phyloP scores from a whole-genome alignment of 2,888 invertebrate genomes.

The Hermaeophaga mercurialis region DNA sequence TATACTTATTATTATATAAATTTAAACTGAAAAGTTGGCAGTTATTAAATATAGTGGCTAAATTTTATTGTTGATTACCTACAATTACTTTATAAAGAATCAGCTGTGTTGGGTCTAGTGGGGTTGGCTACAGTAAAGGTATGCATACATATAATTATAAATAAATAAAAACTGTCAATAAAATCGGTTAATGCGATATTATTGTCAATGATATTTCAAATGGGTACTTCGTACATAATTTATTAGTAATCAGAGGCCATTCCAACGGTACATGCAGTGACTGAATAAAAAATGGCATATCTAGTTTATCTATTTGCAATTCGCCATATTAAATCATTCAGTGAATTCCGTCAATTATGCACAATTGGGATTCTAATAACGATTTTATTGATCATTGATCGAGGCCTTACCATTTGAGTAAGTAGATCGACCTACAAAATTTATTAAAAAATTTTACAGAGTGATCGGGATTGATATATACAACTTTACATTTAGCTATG shows the following conservation, averaged over 20 bases:
- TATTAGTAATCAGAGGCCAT: background rate
- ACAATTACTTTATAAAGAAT: too few relatives aligned
- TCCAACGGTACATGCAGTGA: background rate
- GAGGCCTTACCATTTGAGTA: constrained; percentile 1
- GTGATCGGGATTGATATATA: background rate
- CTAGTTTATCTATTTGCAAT: background rate
- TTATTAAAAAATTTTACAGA: background rate
- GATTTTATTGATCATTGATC: background rate
- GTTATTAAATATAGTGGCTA: too few relatives aligned
- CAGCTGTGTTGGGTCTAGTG: too few relatives aligned
- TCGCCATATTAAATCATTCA: constrained; percentile 1
- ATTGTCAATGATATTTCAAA: background rate
- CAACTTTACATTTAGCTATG: too few relatives aligned
- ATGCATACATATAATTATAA: too few relatives aligned
- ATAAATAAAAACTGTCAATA: too few relatives aligned
- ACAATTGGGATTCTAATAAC: background rate
- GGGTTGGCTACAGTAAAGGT: too few relatives aligned
- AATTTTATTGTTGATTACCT: too few relatives aligned
- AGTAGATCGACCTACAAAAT: constrained; percentile 2
- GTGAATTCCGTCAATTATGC: constrained; percentile 1
- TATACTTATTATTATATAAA: too few relatives aligned
- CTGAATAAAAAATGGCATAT: background rate
- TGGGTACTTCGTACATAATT: background rate
- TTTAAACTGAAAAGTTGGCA: too few relatives aligned
- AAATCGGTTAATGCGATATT: background rate